Evolutionary conservation across 2,113 vertebrate species (phyloP).

Genomic region (Paradisaea rubra): DNA sequence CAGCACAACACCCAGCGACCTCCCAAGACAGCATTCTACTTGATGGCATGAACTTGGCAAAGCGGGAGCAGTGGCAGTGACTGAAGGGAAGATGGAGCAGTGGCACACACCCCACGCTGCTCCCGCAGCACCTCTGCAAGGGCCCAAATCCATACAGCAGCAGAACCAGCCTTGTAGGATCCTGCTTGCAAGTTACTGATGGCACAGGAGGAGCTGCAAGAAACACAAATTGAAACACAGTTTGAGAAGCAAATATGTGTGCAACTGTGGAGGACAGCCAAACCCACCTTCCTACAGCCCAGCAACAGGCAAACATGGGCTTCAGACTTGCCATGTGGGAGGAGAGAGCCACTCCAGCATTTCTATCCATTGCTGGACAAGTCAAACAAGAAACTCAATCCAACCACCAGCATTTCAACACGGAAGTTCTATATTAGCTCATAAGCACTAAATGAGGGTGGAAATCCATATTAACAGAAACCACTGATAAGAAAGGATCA

Average conservation of each 20-base stretch:
- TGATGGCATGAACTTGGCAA: not conserved
- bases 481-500: not conserved
- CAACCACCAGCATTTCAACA: not conserved
- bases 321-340: not conserved
- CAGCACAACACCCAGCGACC: not conserved
- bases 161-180: not conserved
- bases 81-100: not conserved
- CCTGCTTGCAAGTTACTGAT: not conserved
- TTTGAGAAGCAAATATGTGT: not conserved
- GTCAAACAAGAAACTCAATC: not conserved
- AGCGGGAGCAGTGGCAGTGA: not conserved
- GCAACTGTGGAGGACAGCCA: not conserved
- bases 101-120: not conserved
- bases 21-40: not conserved
- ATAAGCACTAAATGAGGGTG: not conserved
- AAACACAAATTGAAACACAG: not conserved
- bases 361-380: not conserved
- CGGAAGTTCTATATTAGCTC: not conserved
- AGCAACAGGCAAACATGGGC: not conserved
- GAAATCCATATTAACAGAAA: not conserved
- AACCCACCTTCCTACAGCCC: not conserved
- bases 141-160: not conserved
- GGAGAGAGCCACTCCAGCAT: not conserved
- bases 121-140: not conserved
- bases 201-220: not conserved